Base-by-base conservation (phyloP, 2,113 vertebrate species). In the Odocoileus hemionus region DNA sequence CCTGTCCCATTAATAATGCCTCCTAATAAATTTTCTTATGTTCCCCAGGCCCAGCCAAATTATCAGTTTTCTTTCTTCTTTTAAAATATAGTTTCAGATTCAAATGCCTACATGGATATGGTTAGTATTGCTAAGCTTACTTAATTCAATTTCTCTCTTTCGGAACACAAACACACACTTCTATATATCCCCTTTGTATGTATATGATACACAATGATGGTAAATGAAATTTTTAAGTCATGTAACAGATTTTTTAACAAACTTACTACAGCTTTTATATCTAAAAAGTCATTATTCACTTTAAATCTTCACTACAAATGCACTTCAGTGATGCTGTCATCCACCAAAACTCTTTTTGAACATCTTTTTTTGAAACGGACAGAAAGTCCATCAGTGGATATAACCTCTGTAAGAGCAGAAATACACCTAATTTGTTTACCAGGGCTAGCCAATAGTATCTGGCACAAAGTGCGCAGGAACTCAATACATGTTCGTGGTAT, bases 21-120 rank as follows among this genome's bases (percentile, higher is more conserved):
- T 30, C 28, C 23, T 26, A 85, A 74, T 55, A 83, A 55, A 78
- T 64, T 86, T 95, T 70, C 64, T 26, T 86, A 70, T 64, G 12
- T 84, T 86, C n/a, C 13, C 33, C 21, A n/a, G 6, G 36, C 21
- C 19, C 21, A 10, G 57, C 13, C 15, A 11, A 88, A 86, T 25
- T 79, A 57, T 86, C 39, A 36, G n/a, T 52, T 95, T 95, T 80
- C 82, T 54, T 95, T 93, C 52, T 93, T 83, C 50, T 79, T 96
- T 92, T 94, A 85, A 94, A 96, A 87, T 80, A 61, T 52, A 97
- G 26, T 13, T 94, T 82, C 43, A 36, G 6, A 87, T 61, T 91
- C 64, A 91, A 76, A 91, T 25, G 50, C 67, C 43, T 88, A 54
- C 28, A 25, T 78, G 33, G 21, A 89, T 91, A 78, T 36, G 23